Base-by-base conservation (phyloP, 1,140 invertebrate genomes). In the Rhagoletis pomonella region DNA sequence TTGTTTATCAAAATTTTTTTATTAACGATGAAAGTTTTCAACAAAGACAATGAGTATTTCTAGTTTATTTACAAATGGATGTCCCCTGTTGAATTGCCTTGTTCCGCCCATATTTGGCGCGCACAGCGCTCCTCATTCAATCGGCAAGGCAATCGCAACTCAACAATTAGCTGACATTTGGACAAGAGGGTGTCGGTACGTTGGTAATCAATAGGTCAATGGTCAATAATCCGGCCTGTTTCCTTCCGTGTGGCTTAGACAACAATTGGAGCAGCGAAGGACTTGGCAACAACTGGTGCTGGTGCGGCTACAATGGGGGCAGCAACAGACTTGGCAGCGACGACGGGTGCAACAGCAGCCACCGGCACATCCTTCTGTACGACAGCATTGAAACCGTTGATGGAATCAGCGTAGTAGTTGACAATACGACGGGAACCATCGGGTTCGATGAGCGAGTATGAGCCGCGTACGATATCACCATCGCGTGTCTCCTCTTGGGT, bases 311-410 rank as follows among this genome's bases (percentile, higher is more conserved):
- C 89, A 67, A 91, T 87, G 44, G 91, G 90, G 47, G 92, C 91
- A 65, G 90, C 90, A 1, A 90, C 90, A 29, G 86, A 65, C 19
- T 85, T 84, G 59, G 87, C 87, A n/a, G 87, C 85, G 7, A 90
- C 91, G 50, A 91, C 90, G 84, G 89, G 89, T 29, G 89, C 92
- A 58, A 89, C 89, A 29, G 93, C 92, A 6, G 92, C 90, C 17
- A 93, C 90, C 5, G 94, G 93, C 50, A 94, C 93, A 90, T 94
- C 94, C 89, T 94, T 94, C 90, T 94, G 94, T 12, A 95, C 94
- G 50, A 95, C 93, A 47, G 94, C 94, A 90, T 95, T 95, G 93
- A 95, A 95, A 89, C 94, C 94, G 89, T 94, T 95, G 88, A 95
- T 91, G 65, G 90, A 88, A 87, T 94, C 94, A 65, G 94, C 95